A percentile compares a stretch with the other conserved stretches of the same genome.
These are phyloP conservation scores for Syrmaticus mikado DNA, from an alignment of 2,113 vertebrate genomes.

Conservation along the genomic window DNA sequence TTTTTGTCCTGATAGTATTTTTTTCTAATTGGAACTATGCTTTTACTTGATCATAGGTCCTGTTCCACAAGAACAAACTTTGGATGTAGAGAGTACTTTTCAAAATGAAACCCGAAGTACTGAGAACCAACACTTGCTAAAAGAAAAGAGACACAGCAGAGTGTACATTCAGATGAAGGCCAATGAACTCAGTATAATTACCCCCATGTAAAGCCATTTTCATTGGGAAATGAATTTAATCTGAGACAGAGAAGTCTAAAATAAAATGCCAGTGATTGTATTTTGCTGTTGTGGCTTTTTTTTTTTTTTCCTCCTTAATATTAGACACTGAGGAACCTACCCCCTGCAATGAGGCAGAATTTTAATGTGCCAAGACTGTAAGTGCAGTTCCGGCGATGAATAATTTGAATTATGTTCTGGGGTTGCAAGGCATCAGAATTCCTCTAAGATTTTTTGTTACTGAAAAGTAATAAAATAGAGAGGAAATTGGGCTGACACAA, in stretches of 20 bases:
- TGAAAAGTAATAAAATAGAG: slow-evolving; percentile 31
- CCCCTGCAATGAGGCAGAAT: not conserved
- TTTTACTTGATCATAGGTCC: not conserved
- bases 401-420: not conserved
- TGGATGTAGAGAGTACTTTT: not conserved
- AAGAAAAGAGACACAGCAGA: not conserved
- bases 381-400: not conserved
- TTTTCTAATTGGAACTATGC: not conserved
- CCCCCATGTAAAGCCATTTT: not conserved
- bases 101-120: not conserved
- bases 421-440: not conserved
- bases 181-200: not conserved
- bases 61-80: not conserved
- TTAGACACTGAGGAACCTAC: not conserved
- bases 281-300: not conserved
- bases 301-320: not conserved
- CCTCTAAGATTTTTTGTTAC: not conserved
- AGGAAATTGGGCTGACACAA: slow-evolving; percentile 37
- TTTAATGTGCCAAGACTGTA: not conserved
- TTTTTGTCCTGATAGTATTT: not conserved
- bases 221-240: not conserved
- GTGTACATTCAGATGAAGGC: not conserved
- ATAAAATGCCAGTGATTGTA: not conserved
- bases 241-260: not conserved
- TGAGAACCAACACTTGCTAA: not conserved